Base-by-base conservation (phyloP, 2,888 invertebrate species). In the Cerceris rybyensis region DNA sequence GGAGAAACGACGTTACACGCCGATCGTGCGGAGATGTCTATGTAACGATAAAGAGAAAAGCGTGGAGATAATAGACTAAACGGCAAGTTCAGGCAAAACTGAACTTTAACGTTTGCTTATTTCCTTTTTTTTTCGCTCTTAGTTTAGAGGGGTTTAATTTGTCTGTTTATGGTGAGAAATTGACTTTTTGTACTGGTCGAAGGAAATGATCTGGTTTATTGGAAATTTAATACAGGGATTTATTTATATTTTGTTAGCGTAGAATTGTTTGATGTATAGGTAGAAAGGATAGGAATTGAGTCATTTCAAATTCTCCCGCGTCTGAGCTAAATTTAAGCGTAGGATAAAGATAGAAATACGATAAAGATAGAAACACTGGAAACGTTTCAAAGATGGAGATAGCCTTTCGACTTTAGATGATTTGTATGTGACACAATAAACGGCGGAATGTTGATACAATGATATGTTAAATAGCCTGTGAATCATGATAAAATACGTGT, bases 381-480 rank as follows among this genome's bases (percentile, higher is more conserved):
- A 57, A 52, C 60, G 57, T 67, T 17, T 43, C 54, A 64, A 11
- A 41, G 50, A 13, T 43, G 14, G 7, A 6, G 78, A 78, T 78
- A 77, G 46, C 72, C 77, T 60, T n/a, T 67, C 57, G 72, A 78
- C 71, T 52, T 28, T 50, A 43, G 46, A 41, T 64, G 60, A 77
- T 76, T 77, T 78, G 67, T 78, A 72, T 72, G 55, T 72, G 59
- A 67, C 71, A 71, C 76, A 70, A 76, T 76, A 70, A 70, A 70
- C 54, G 46, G 42, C 49, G 28, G 58, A 52, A 70, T 14, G 46
- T 17, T 58, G 67, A 75, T 75, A 75, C 42, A 57, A 42, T 54
- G 42, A 46, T 46, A 16, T 42, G 41, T 41, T n/a, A 17, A 39
- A 13, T n/a, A 16, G 17, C 52, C 60, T 17, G 28, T 17, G 59